A percentile compares a stretch with the other conserved stretches of the same genome.
These are phyloP conservation scores for Oceanodroma tethys DNA, from an alignment of 2,113 vertebrate genomes.

Conservation along the genomic window DNA sequence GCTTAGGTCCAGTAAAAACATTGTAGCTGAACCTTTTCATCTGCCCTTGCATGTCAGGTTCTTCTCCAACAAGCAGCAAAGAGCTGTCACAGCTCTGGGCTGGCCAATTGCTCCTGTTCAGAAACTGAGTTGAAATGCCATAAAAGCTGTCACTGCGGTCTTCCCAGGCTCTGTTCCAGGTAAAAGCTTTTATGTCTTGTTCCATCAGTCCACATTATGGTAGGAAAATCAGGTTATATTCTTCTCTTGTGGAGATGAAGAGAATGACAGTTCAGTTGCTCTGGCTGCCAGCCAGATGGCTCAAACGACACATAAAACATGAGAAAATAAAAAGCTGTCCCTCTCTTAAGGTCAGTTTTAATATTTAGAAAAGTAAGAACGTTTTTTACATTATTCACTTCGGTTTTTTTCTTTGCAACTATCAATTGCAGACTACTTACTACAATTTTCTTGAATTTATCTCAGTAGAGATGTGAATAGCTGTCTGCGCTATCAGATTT, in stretches of 20 bases:
- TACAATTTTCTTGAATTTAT: neutral
- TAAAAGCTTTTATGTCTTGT: conserved; percentile 25
- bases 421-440: neutral
- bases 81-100: neutral
- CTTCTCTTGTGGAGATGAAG: neutral
- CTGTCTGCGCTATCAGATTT: neutral
- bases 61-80: neutral
- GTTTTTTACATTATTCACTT: neutral
- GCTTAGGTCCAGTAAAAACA: neutral
- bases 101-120: neutral
- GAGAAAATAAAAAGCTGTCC: neutral
- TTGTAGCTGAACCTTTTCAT: neutral
- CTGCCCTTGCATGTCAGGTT: neutral
- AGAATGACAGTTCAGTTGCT: neutral
- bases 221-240: conserved; percentile 16
- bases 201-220: neutral
- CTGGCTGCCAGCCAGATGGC: neutral
- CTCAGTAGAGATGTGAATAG: neutral
- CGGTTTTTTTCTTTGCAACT: neutral
- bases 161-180: conserved; percentile 9
- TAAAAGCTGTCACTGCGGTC: neutral
- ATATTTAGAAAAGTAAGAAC: neutral
- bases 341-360: neutral
- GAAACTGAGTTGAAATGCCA: neutral
- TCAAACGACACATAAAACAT: neutral